Evolutionary conservation across 2,113 vertebrate genomes (phyloP), one percentile per base, ranked within the genome.

Genomic region (Genyomyrus donnyi): DNA sequence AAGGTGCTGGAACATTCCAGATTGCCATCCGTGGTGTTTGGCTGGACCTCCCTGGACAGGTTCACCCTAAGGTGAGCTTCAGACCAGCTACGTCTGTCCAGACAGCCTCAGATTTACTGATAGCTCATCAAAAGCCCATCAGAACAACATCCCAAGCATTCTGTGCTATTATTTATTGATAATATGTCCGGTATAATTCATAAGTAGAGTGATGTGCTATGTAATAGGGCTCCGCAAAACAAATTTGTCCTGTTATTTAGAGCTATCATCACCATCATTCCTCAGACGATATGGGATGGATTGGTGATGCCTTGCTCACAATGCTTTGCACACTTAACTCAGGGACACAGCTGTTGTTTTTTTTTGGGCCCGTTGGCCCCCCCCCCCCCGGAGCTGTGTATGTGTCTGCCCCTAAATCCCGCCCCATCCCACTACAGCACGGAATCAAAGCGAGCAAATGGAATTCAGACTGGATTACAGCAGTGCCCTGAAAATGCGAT

Each of bases 61-160:
- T 99, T 99, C 95, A 99, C 97, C 0, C 93, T 99, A 89, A 97
- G 97, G 98, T 99, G 95, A 96, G 96, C 31, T 77, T 39, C 70
- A 77, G 31, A 39, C 27, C 70, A 77, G 70, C 27, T 39, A 77
- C 15, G 3, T 35, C 35, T 42, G 6, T 35, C 8, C 35, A 80
- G 35, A 80, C 74, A 80, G 35, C 15, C 31, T 80, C 35, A 80
- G 9, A 42, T 39, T 19, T 80, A 42, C 31, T 42, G 31, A 80
- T 80, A 80, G 13, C 74, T 80, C 74, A 42, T 80, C 74, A 80
- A 80, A 80, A 19, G 17, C 6, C 74, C 74, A 39, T 80, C 35
- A 42, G 35, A 80, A 42, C 35, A 2, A 10, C 35, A 80, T 35
- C 74, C 31, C 31, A 42, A 1, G 35, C 15, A 19, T 80, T 39